phyloP scores from a whole-genome alignment of 2,888 invertebrate species.

The Ochropleura leucogaster region DNA sequence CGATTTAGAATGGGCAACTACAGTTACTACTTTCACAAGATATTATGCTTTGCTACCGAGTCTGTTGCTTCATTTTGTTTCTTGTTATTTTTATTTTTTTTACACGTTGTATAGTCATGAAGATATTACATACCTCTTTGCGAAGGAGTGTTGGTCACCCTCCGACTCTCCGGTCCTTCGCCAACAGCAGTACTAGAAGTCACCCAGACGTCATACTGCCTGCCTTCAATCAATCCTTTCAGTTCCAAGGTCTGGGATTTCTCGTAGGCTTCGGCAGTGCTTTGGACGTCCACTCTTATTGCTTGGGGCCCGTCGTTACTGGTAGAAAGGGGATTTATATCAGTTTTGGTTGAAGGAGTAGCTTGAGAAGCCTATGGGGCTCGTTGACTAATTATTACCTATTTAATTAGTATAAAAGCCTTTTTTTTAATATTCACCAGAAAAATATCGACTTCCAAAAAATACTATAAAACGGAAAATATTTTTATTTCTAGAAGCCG shows the following conservation, averaged over 20 bases:
- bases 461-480: too few species aligned
- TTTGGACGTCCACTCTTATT: conserved; percentile 80
- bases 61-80: too few species aligned
- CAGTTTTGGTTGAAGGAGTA: background rate
- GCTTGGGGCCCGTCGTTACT: conserved; percentile 87
- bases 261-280: conserved; percentile 79
- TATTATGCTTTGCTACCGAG: too few species aligned
- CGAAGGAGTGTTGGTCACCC: conserved; percentile 88
- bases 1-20: too few species aligned
- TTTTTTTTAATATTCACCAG: too few species aligned
- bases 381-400: too few species aligned
- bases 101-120: background rate
- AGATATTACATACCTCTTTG: conserved; percentile 84
- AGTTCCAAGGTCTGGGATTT: conserved; percentile 87
- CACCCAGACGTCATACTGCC: conserved; percentile 92
- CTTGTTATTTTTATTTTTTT: too few species aligned
- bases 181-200: conserved; percentile 92
- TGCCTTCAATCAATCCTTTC: conserved; percentile 88
- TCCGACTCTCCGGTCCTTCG: conserved; percentile 89
- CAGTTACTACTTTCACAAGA: too few species aligned
- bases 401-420: too few species aligned
- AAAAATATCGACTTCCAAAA: too few species aligned
- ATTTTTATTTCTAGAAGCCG: too few species aligned
- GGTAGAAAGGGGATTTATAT: background rate
- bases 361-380: too few species aligned